Conservation (phyloP, 2,888 invertebrate genomes). For the Dioctria linearis region DNA sequence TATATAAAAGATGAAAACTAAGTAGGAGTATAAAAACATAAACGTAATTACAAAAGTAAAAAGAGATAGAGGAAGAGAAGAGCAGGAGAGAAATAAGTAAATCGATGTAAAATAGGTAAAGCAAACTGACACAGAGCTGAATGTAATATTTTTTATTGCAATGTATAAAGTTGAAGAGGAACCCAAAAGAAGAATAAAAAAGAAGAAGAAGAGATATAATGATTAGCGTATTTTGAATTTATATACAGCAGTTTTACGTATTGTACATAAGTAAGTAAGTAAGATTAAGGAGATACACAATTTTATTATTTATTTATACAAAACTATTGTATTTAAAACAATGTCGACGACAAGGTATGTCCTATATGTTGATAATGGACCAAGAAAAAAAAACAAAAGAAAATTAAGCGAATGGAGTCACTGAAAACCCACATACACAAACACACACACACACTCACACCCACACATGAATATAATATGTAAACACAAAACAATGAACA, state of each 20-base stretch:
- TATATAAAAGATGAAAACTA: background rate
- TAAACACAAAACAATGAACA: background rate
- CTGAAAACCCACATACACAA: slow-evolving; percentile 11
- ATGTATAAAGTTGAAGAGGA: slow-evolving; percentile 46
- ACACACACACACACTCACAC: background rate
- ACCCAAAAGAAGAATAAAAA: slow-evolving; percentile 12
- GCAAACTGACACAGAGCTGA: slow-evolving; percentile 51
- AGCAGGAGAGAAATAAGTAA: slow-evolving; percentile 55
- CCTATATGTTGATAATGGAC: slow-evolving; percentile 47
- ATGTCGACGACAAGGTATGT: slow-evolving; percentile 43
- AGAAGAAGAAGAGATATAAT: slow-evolving; percentile 28
- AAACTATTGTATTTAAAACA: slow-evolving; percentile 23
- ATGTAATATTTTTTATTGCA: slow-evolving; percentile 52
- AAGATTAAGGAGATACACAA: slow-evolving; percentile 44
- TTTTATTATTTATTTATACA: slow-evolving; percentile 53
- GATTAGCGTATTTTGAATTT: slow-evolving; percentile 51
- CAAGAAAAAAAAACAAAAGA: background rate
- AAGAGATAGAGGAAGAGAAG: slow-evolving; percentile 55
- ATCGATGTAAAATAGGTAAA: slow-evolving; percentile 50
- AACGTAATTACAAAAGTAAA: slow-evolving; percentile 46
- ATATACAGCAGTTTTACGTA: slow-evolving; percentile 50
- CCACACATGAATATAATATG: background rate
- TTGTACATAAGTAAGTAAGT: slow-evolving; percentile 41
- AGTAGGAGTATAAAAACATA: slow-evolving; percentile 52
- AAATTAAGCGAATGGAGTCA: slow-evolving; percentile 39